Conservation (phyloP, 2,113 vertebrate species). For the Azemiops feae region DNA sequence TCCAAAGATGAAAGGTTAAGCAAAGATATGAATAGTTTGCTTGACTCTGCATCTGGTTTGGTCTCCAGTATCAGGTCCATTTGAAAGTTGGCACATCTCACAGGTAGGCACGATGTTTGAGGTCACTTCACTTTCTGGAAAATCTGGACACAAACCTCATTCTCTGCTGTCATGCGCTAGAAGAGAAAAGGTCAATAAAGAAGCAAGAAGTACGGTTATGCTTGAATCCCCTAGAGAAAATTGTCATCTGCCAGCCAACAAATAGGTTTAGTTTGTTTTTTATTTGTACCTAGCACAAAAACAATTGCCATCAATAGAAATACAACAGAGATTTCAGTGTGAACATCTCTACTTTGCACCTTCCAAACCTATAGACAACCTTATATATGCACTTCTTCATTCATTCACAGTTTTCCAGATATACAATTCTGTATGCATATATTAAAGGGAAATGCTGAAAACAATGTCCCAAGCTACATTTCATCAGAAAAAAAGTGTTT, state of each 20-base stretch:
- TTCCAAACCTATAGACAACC: not conserved
- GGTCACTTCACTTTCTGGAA: conserved; percentile 82
- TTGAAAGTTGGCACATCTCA: not conserved
- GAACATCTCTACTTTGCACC: not conserved
- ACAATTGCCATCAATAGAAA: not conserved
- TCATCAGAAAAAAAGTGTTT: not conserved
- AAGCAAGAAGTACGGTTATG: not conserved
- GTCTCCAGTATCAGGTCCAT: not conserved
- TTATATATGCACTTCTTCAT: not conserved
- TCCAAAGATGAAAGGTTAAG: not conserved
- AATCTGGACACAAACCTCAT: conserved; percentile 81
- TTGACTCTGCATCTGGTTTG: not conserved
- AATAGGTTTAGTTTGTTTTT: not conserved
- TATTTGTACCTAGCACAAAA: not conserved
- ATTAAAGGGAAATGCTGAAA: not conserved
- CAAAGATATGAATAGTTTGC: not conserved
- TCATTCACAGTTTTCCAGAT: not conserved
- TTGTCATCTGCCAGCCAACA: not conserved
- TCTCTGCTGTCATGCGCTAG: conserved; percentile 86
- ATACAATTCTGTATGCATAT: not conserved
- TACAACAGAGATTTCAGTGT: not conserved
- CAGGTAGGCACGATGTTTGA: not conserved
- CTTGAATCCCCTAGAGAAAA: not conserved
- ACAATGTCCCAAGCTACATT: not conserved
- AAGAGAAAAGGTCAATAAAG: conserved; percentile 22